Evolutionary conservation across 2,888 invertebrate genomes (phyloP).

Genomic region (Ganaspis brasiliensis): DNA sequence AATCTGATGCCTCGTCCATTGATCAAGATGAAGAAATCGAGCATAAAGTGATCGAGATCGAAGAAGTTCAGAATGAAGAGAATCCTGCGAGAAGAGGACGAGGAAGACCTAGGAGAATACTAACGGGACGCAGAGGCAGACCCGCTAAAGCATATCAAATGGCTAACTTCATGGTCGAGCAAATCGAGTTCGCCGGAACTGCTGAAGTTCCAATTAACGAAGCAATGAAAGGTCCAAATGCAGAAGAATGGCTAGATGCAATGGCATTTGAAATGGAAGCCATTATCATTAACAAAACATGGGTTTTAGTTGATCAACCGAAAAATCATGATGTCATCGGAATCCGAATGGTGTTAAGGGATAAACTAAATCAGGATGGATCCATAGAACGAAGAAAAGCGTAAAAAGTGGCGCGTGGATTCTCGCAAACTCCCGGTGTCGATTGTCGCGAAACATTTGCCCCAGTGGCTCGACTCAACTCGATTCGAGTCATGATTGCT

Average conservation of each 20-base stretch:
- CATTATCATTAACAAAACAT: slow-evolving; percentile 35
- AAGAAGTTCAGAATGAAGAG: background rate
- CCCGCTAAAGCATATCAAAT: slow-evolving; percentile 1
- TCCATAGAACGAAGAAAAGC: slow-evolving; percentile 44
- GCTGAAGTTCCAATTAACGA: slow-evolving; percentile 36
- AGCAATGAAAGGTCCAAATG: slow-evolving; percentile 28
- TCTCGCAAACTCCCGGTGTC: slow-evolving; percentile 37
- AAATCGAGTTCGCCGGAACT: background rate
- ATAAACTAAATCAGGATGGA: slow-evolving; percentile 46
- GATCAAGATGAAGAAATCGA: background rate
- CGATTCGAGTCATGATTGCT: background rate
- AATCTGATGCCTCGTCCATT: background rate
- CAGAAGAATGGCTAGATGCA: slow-evolving; percentile 43
- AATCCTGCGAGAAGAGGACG: background rate
- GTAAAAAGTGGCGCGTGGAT: slow-evolving; percentile 47
- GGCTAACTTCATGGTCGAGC: background rate
- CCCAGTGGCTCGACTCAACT: slow-evolving; percentile 23
- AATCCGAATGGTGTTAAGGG: slow-evolving; percentile 26
- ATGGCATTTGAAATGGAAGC: slow-evolving; percentile 41
- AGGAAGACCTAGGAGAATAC: background rate
- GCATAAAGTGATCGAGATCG: slow-evolving; percentile 3
- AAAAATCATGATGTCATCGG: slow-evolving; percentile 38
- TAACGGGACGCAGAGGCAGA: background rate
- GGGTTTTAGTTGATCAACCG: slow-evolving; percentile 42
- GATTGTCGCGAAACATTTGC: slow-evolving; percentile 46